Base-by-base conservation (phyloP, 1,140 invertebrate species). In the Ridgeia piscesae region DNA sequence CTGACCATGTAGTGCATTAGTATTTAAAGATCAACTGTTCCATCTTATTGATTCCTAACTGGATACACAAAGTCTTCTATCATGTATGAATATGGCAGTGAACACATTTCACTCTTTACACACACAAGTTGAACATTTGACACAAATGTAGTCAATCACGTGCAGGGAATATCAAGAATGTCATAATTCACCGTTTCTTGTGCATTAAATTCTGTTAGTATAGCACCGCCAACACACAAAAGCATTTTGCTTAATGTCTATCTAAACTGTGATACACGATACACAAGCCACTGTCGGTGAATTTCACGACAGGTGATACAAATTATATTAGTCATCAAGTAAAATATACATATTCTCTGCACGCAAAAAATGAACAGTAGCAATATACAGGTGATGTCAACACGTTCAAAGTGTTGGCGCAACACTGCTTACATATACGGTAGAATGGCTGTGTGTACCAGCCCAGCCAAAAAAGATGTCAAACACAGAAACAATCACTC, bases 301-400 rank as follows among this genome's bases (percentile, higher is more conserved):
- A 77, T 77, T 77, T 77, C 27, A 77, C 58, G 0, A 21, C 58
- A 77, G 58, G 58, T 21, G 58, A 77, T 77, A 77, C 58, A 21
- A 77, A 77, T 77, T 77, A 21, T 77, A 77, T 77, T 77, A 1
- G 58, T 77, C 17, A 21, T 77, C 58, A 77, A 77, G 58, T 77
- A 77, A 77, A 77, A 77, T 77, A 77, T 77, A 77, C 58, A 77
- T 77, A 77, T 77, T 77, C 58, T 77, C 58, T 77, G 58, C 27
- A 77, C 27, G 58, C 58, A 31, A 21, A 77, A 77, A 77, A 77
- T 77, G 58, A 77, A 77, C 58, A 77, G 58, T 77, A 77, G 58
- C 58, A 77, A 77, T 77, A 77, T 77, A 77, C 58, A 77, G 58
- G 58, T 77, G 58, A 77, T 77, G 58, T 77, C 4, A 77, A 77